Base-by-base conservation (phyloP, 2,797 vertebrate species). In the Danio kyathit region DNA sequence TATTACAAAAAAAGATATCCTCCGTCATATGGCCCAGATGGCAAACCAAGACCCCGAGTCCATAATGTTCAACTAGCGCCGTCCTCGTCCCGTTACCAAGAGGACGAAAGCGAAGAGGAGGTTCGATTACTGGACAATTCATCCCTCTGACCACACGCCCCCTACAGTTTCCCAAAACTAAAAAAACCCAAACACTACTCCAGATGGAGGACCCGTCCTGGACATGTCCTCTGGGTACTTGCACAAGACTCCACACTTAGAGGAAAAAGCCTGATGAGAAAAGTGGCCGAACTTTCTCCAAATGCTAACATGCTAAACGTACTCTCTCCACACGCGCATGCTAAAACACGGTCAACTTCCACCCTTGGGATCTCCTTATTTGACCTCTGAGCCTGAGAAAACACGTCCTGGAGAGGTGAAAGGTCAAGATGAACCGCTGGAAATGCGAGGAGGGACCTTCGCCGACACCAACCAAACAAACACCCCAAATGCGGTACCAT, bases 1-100 rank as follows among this genome's bases (percentile, higher is more conserved):
- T 92, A 96, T 99, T 93, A 99, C 98, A 96, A 99, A 99, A 97
- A 99, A 99, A 97, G 98, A 99, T 92, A 99, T 99, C 94, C 98
- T 99, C 49, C 98, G 98, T 93, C 98, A 99, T 94, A 99, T 99
- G 97, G 98, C 98, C 92, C 98, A 99, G 95, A 99, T 97, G 96
- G 96, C 98, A 95, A 95, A 99, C 93, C 95, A 96, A 94, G 98
- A 99, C 88, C 98, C 98, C 91, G 96, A 96, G 90, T 97, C 95
- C 92, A 98, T 99, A 93, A 98, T 99, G 97, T 99, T 99, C 97
- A 99, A 99, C 95, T 99, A 95, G 97, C 94, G 73, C 89, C 91
- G 77, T 91, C 94, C 84, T 92, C 91, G 88, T 77, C 79, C 90
- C 64, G 85, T 76, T 54, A 63, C 49, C 78, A 70, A 51, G 79